These are phyloP conservation scores for Cotesia glomerata DNA, from an alignment of 1,140 invertebrate species.

Conservation along the genomic window DNA sequence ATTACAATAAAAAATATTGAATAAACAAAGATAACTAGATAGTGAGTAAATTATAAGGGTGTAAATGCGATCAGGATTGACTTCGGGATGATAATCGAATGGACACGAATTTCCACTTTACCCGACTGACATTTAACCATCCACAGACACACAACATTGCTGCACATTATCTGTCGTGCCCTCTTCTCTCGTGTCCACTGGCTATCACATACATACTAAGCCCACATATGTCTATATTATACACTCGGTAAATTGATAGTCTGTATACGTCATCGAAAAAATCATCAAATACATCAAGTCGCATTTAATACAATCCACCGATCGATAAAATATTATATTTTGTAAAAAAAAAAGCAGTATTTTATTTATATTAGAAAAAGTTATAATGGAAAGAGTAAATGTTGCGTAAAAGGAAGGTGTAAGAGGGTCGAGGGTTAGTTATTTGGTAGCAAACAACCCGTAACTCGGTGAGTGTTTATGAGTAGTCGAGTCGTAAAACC, in stretches of 20 bases:
- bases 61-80: slow-evolving; percentile 60
- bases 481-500: slow-evolving; percentile 56
- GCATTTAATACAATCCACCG: too few species aligned
- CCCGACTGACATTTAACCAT: slow-evolving; percentile 13
- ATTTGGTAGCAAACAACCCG: slow-evolving; percentile 55
- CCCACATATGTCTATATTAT: background rate
- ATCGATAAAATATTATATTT: too few species aligned
- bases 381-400: background rate
- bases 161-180: slow-evolving; percentile 1
- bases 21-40: background rate
- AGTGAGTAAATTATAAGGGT: background rate
- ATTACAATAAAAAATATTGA: background rate
- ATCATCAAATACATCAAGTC: background rate
- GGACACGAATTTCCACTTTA: slow-evolving; percentile 63
- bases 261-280: background rate
- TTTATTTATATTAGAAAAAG: background rate
- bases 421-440: slow-evolving; percentile 22
- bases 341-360: too few species aligned
- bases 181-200: slow-evolving; percentile 16
- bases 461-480: slow-evolving; percentile 60
- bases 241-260: background rate
- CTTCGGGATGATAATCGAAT: slow-evolving; percentile 59
- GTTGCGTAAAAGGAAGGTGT: background rate
- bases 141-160: background rate
- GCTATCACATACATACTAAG: background rate